Conservation (phyloP, 2,797 vertebrate species). For the Darevskia nairensis region DNA sequence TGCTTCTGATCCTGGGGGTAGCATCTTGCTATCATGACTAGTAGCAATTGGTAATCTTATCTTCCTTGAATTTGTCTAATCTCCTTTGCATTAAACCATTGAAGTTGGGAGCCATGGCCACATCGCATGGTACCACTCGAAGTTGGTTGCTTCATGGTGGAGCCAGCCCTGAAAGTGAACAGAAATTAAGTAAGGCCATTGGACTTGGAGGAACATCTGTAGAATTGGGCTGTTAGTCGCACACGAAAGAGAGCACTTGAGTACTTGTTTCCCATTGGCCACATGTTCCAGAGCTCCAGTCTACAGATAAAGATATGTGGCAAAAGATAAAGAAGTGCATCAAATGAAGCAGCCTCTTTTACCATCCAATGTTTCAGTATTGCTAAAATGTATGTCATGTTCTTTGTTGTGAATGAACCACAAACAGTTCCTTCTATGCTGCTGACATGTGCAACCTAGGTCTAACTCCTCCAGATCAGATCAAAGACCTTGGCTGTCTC, state of each 20-base stretch:
- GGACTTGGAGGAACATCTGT: background rate
- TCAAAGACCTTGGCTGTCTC: background rate
- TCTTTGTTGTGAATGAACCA: background rate
- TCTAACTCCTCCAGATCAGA: background rate
- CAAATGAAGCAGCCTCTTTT: background rate
- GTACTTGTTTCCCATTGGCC: background rate
- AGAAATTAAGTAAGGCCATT: background rate
- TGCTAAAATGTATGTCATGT: background rate
- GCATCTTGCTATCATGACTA: too few relatives aligned
- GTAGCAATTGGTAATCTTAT: too few relatives aligned
- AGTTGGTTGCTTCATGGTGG: background rate
- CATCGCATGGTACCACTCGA: background rate
- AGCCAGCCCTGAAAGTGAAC: background rate
- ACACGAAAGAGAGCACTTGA: background rate
- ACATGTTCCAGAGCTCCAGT: background rate
- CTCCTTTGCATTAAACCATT: background rate
- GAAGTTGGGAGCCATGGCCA: background rate
- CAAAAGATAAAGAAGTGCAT: background rate
- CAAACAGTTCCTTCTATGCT: background rate
- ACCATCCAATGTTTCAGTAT: background rate
- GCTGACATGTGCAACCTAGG: background rate
- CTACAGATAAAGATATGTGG: background rate
- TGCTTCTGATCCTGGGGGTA: too few relatives aligned
- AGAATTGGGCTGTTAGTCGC: background rate
- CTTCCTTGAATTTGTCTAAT: too few relatives aligned